These are phyloP conservation scores for Perccottus glenii DNA, from an alignment of 2,113 vertebrate species.

Conservation along the genomic window DNA sequence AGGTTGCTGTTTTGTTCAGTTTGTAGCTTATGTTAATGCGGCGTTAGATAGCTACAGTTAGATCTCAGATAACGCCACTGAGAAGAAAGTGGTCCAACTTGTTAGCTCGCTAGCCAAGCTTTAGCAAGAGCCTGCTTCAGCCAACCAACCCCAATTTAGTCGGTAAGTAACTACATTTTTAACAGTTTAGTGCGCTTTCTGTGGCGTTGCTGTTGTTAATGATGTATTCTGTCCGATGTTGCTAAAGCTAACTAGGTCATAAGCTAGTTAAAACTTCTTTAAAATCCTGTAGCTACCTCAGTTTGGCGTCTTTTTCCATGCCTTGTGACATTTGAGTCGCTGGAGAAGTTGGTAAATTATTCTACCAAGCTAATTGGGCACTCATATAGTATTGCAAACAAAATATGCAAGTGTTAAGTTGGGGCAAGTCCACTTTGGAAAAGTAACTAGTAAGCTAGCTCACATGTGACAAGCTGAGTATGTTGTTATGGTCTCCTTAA, in stretches of 20 bases:
- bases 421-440: neutral
- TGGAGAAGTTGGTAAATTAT: neutral
- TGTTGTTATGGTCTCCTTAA: conserved; percentile 13
- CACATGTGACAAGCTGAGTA: conserved; percentile 10
- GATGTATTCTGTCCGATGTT: conserved; percentile 6
- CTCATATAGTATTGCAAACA: neutral
- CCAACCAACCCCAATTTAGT: conserved; percentile 27
- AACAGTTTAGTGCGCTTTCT: conserved; percentile 19
- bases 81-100: conserved; percentile 54
- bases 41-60: conserved; percentile 10
- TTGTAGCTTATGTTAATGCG: conserved; percentile 37
- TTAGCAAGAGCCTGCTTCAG: conserved; percentile 55
- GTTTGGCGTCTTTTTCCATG: conserved; percentile 13
- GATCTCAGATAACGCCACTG: conserved; percentile 31
- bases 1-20: conserved; percentile 22
- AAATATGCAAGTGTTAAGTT: neutral
- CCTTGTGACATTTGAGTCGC: neutral
- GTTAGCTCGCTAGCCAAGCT: conserved; percentile 66
- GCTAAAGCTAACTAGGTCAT: conserved; percentile 61
- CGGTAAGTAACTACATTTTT: conserved; percentile 56
- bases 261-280: conserved; percentile 54
- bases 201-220: neutral
- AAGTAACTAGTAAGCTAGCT: conserved; percentile 18
- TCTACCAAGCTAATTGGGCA: neutral
- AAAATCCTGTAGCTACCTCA: conserved; percentile 23